A percentile compares a stretch with the other conserved stretches of the same genome.
These are phyloP conservation scores for Cotesia glomerata DNA, from an alignment of 1,140 invertebrate species.

Conservation along the genomic window DNA sequence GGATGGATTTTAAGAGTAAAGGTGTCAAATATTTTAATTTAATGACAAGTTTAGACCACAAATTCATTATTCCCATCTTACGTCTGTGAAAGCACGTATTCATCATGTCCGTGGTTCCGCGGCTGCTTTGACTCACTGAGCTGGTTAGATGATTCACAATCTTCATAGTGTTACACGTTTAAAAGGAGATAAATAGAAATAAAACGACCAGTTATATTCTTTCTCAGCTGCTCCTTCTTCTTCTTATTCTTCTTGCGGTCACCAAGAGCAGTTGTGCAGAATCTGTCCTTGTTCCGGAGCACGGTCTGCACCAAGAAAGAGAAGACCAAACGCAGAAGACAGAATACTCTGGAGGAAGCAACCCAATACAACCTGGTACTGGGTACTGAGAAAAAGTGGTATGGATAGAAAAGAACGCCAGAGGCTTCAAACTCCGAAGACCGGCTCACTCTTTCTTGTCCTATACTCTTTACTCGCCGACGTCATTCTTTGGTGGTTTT, in stretches of 20 bases:
- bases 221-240: constrained; percentile 22
- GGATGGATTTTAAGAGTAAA: neutral
- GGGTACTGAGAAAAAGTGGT: constrained; percentile 34
- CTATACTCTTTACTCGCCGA: neutral
- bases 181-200: constrained; percentile 5
- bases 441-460: neutral
- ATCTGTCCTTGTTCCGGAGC: too few species aligned
- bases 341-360: constrained; percentile 23
- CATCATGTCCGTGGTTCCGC: neutral
- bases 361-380: constrained; percentile 31
- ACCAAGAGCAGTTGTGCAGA: constrained; percentile 4
- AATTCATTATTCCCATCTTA: neutral
- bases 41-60: neutral
- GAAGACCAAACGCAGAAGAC: neutral
- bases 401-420: neutral
- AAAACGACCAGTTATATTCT: constrained; percentile 41
- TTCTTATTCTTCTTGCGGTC: neutral
- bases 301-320: constrained; percentile 30
- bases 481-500: constrained; percentile 37
- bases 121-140: constrained; percentile 7
- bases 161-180: neutral
- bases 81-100: constrained; percentile 1
- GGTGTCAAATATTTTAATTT: constrained; percentile 8
- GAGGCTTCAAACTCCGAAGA: neutral
- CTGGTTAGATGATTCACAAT: constrained; percentile 5